phyloP scores from a whole-genome alignment of 2,888 invertebrate genomes.

The Chrysina gloriosa region DNA sequence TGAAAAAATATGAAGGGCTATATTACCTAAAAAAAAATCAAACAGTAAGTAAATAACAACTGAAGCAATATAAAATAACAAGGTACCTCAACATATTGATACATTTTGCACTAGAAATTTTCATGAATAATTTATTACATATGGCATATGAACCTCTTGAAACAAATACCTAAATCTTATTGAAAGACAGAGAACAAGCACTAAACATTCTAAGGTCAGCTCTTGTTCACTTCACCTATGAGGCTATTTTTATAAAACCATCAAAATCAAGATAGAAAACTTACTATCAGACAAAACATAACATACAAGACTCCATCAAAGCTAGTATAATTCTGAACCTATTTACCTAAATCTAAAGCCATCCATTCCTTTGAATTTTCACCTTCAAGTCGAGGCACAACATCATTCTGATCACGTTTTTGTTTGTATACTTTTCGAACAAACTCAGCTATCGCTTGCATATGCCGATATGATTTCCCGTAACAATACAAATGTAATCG shows the following conservation, averaged over 20 bases:
- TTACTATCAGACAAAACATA: not conserved
- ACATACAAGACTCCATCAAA: not conserved
- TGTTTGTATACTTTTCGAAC: conserved; percentile 81
- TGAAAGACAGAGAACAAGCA: too few species aligned
- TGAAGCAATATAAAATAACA: not conserved
- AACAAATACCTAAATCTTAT: too few species aligned
- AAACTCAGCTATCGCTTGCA: conserved; percentile 79
- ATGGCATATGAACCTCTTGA: too few species aligned
- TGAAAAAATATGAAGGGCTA: conserved; percentile 89
- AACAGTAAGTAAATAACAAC: not conserved
- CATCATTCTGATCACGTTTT: conserved; percentile 73
- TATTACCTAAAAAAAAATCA: conserved; percentile 76
- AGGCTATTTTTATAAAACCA: not conserved
- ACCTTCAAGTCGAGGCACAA: conserved; percentile 82
- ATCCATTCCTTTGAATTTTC: conserved; percentile 83
- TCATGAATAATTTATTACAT: too few species aligned
- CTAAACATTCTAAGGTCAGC: too few species aligned
- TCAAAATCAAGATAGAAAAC: not conserved
- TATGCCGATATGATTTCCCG: conserved; percentile 81
- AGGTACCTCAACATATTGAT: too few species aligned
- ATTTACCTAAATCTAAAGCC: conserved; percentile 88
- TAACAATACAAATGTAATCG: conserved; percentile 85
- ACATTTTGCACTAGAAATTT: too few species aligned
- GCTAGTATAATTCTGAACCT: too few species aligned
- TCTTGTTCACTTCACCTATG: too few species aligned